Evolutionary conservation across 2,888 invertebrate species (phyloP).

Genomic region (Dryomyza anilis): DNA sequence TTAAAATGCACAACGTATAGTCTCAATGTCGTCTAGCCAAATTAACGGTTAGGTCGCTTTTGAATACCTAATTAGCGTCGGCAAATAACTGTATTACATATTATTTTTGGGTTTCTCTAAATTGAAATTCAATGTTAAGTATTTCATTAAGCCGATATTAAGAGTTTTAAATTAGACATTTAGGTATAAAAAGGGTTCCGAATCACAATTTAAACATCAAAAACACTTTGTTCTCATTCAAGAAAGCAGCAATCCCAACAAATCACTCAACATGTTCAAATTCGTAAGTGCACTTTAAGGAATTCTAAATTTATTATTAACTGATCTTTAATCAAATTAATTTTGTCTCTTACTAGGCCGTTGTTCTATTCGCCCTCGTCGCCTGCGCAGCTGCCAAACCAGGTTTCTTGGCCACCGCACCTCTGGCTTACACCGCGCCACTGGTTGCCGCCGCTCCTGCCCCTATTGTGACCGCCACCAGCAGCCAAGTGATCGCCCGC

Average conservation of each 20-base stretch:
- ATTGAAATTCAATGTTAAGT: too few species aligned
- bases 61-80: too few species aligned
- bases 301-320: neutral
- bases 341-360: constrained; percentile 33
- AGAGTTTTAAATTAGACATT: too few species aligned
- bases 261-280: constrained; percentile 28
- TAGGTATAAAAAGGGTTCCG: constrained; percentile 20
- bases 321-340: neutral
- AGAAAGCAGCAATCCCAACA: neutral
- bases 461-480: constrained; percentile 7
- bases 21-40: too few species aligned
- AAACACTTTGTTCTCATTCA: neutral
- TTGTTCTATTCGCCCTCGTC: constrained; percentile 43
- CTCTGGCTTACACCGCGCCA: constrained; percentile 16
- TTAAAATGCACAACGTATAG: too few species aligned
- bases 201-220: neutral
- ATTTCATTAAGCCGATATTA: too few species aligned
- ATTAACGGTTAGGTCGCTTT: too few species aligned
- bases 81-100: too few species aligned
- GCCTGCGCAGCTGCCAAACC: constrained; percentile 46
- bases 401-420: constrained; percentile 31
- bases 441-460: neutral
- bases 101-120: too few species aligned
- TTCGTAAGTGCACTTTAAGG: constrained; percentile 11
- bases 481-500: constrained; percentile 27